Evolutionary conservation across 2,888 invertebrate genomes (phyloP), one percentile per base, ranked within the genome.

Genomic region (Meandrusa payeni): DNA sequence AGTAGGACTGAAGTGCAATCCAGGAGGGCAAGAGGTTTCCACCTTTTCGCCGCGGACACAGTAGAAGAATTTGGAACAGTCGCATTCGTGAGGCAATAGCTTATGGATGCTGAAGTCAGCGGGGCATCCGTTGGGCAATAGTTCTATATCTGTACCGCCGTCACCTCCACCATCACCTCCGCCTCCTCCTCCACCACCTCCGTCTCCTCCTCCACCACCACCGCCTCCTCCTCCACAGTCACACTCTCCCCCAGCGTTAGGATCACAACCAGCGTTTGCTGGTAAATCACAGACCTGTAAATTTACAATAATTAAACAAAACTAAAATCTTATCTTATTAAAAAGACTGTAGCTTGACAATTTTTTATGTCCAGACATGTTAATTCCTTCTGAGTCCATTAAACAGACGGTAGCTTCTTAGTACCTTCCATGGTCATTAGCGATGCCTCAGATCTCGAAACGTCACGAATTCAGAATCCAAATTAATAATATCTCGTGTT

Each of bases 91-190:
- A 0, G 76, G 69, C 4, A 77, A 37, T 7, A 74, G 46, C 17
- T 51, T 47, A 20, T 72, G 67, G 1, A 68, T 43, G 3, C 48
- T 46, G 22, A 62, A 64, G 22, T 76, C 57, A 0, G 58, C 51
- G 0, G 78, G 77, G 24, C 80, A 80, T 0, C 72, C 70, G 39
- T 72, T 70, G 0, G 67, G 64, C 2, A 66, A 46, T 7, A 57
- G 40, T 5, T 43, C 54, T 12, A 39, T 32, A 3, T 37, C 37
- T 4, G 3, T 19, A 0, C 6, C 26, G 1, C 19, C 39, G 7
- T 15, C 37, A 0, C 19, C 42, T 3, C 22, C 31, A 9, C 22
- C 38, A 3, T 11, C 39, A 0, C 22, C 40, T 19, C 28, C 26
- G 10, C 15, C 29, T 1, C 27, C 33, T 7, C 20, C 27, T 6